A percentile compares a stretch with the other conserved stretches of the same genome.
Conservation (phyloP, 1,140 invertebrate species). For the Aphaenogaster rudis region DNA sequence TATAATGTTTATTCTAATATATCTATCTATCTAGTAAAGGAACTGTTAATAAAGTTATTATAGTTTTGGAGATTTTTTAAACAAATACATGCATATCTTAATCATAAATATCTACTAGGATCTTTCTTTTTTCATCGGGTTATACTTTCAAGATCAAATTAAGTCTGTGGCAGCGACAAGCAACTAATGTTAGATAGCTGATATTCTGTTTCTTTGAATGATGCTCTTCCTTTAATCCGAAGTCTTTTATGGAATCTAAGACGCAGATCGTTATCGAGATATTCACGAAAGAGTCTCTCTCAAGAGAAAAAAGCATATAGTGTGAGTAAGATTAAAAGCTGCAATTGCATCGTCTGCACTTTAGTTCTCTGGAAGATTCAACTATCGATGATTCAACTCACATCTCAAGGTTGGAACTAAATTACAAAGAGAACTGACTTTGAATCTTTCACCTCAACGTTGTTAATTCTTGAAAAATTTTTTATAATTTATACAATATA, state of each 20-base stretch:
- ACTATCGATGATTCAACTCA: background rate
- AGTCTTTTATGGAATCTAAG: slow-evolving; percentile 23
- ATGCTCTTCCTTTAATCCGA: slow-evolving; percentile 31
- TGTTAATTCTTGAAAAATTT: background rate
- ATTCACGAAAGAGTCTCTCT: slow-evolving; percentile 33
- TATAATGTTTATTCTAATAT: background rate
- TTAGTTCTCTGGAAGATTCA: slow-evolving; percentile 9
- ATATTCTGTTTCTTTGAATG: slow-evolving; percentile 44
- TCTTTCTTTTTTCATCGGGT: background rate
- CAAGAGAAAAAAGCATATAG: background rate
- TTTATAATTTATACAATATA: background rate
- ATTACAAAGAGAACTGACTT: background rate
- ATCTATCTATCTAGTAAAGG: background rate
- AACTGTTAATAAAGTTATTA: background rate
- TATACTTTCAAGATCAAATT: background rate
- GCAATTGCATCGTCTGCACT: slow-evolving; percentile 26
- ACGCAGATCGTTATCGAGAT: slow-evolving; percentile 41
- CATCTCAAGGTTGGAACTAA: background rate
- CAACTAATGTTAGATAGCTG: background rate
- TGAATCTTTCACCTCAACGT: background rate
- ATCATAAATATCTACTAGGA: background rate
- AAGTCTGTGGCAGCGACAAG: slow-evolving; percentile 19
- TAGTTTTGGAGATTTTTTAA: background rate
- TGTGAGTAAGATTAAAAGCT: slow-evolving; percentile 53
- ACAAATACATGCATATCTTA: background rate